These are phyloP conservation scores for Electrona antarctica DNA, from an alignment of 2,113 vertebrate species.

Conservation along the genomic window DNA sequence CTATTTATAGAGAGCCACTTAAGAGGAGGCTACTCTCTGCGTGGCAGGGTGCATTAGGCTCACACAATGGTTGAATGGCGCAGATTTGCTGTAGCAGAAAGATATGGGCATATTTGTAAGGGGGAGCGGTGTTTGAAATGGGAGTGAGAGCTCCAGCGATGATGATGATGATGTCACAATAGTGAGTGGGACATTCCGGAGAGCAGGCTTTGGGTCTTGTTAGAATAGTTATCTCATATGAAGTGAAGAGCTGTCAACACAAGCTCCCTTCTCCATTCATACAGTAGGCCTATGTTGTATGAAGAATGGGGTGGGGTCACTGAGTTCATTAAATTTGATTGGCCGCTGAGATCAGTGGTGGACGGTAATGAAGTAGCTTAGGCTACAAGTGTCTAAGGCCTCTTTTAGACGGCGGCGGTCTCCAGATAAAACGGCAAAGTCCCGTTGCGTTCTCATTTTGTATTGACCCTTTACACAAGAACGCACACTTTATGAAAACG, in stretches of 20 bases:
- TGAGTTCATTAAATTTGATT: conserved; percentile 63
- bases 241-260: conserved; percentile 39
- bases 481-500: no score
- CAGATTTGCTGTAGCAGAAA: conserved; percentile 48
- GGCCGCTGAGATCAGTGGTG: conserved; percentile 10
- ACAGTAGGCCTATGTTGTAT: conserved; percentile 21
- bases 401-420: no score
- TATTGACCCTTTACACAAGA: no score
- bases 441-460: no score
- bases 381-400: no score
- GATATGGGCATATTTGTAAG: conserved; percentile 27
- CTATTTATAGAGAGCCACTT: conserved; percentile 49
- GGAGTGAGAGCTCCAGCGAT: conserved; percentile 19
- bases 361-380: no score
- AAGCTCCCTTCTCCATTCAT: conserved; percentile 21
- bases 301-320: conserved; percentile 20
- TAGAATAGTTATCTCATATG: conserved; percentile 37
- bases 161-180: conserved; percentile 14
- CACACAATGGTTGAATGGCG: conserved; percentile 51
- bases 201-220: conserved; percentile 44
- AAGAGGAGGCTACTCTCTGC: conserved; percentile 35
- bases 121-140: conserved; percentile 31
- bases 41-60: conserved; percentile 49
- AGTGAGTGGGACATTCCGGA: conserved; percentile 10
- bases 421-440: no score